Evolutionary conservation across 2,888 invertebrate species (phyloP), one percentile per base, ranked within the genome.

Genomic region (Phengaris arion): DNA sequence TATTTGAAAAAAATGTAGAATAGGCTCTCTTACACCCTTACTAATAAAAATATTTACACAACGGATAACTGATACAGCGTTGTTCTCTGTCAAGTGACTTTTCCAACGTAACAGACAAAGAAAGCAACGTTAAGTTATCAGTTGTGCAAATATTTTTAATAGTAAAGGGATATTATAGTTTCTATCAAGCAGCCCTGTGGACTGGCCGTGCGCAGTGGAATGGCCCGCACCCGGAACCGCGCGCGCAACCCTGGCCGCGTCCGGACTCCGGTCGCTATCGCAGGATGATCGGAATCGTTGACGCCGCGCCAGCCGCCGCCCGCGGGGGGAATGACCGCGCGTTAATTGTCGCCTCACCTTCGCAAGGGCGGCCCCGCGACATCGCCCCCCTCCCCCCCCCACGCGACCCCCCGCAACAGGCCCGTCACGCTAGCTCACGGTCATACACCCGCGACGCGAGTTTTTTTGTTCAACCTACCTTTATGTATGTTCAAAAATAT

Each of bases 271-370:
- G 80, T 78, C 81, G 81, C 80, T 83, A 91, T 88, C 88, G 89
- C 89, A 52, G 52, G 70, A 86, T 88, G 90, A 90, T 90, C 90
- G 89, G 85, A 89, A 91, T 92, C 92, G 91, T 92, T 92, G 92
- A 92, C 92, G 90, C 90, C 90, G 89, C 88, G 91, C 91, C 92
- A 90, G 80, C 79, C 79, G 89, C 48, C 48, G 48, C 48, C 48
- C 7, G 7, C 88, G 90, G 90, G 89, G 83, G 90, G 87, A 90
- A 90, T 90, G 90, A 91, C 91, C 92, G 91, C 87, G 86, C 87
- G 90, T 88, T 92, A 92, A 92, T 92, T 92, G 90, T 87, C 91
- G 88, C 89, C 85, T 91, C 92, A 92, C 92, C 92, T 92, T 91
- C 84, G 83, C 81, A 79, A 79, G 78, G 79, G 79, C 80, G 81